Percentiles rank a stretch among this genome's conserved stretches.
These are phyloP conservation scores for Cichladusa arquata DNA, from an alignment of 2,113 vertebrate species.

Conservation along the genomic window DNA sequence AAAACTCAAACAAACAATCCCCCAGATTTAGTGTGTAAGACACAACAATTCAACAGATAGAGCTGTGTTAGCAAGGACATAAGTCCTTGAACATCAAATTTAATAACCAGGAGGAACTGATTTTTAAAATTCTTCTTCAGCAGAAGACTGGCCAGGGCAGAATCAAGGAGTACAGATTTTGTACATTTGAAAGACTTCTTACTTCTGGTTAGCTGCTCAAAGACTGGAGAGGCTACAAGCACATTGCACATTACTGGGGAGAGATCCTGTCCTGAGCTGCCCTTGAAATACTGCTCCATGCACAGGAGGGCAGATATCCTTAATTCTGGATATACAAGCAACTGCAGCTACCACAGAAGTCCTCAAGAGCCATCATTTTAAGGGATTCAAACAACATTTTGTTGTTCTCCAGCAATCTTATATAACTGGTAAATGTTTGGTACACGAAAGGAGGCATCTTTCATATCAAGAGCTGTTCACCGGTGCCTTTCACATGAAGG, in stretches of 20 bases:
- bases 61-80: neutral
- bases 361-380: neutral
- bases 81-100: neutral
- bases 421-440: neutral
- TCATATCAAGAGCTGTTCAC: neutral
- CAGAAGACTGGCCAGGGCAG: neutral
- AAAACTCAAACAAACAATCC: neutral
- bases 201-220: neutral
- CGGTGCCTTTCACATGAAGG: neutral
- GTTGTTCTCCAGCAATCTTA: neutral
- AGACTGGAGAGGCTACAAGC: neutral
- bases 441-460: neutral
- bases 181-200: neutral
- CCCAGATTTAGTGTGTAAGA: neutral
- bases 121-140: neutral
- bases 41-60: neutral
- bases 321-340: neutral
- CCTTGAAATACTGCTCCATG: neutral
- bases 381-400: neutral
- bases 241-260: neutral
- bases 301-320: neutral
- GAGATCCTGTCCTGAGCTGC: neutral
- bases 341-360: neutral
- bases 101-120: neutral
- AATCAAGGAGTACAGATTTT: neutral